Conservation (phyloP, 2,797 vertebrate species). For the Alca torda region DNA sequence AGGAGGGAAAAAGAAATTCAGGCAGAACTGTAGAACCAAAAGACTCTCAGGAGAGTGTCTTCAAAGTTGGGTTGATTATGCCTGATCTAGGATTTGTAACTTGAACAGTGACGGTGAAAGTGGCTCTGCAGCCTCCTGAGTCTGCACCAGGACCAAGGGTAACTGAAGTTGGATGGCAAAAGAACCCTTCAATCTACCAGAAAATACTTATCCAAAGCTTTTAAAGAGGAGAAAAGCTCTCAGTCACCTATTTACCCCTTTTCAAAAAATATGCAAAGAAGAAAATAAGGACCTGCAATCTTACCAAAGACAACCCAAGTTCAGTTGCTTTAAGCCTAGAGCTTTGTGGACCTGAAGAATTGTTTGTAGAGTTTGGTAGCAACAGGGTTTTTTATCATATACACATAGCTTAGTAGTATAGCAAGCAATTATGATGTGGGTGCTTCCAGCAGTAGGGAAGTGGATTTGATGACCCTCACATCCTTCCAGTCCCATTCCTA, state of each 20-base stretch:
- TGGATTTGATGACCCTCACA: background rate
- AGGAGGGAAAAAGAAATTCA: background rate
- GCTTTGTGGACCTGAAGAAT: background rate
- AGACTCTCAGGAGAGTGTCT: background rate
- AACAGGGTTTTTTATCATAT: background rate
- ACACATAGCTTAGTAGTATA: background rate
- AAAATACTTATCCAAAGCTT: background rate
- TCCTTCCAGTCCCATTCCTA: background rate
- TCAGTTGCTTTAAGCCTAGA: background rate
- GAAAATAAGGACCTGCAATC: background rate
- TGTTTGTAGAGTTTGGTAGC: background rate
- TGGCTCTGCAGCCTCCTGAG: background rate
- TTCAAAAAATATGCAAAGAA: background rate
- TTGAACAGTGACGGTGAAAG: background rate
- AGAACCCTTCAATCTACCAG: background rate
- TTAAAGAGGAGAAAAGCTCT: background rate
- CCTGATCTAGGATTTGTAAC: background rate
- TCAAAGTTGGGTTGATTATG: background rate
- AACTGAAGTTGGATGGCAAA: background rate
- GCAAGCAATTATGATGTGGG: background rate
- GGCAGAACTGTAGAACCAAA: background rate
- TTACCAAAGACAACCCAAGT: background rate
- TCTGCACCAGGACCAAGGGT: background rate
- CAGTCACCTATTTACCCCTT: background rate
- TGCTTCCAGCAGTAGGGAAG: background rate